Evolutionary conservation across 2,113 vertebrate genomes (phyloP).

Genomic region (western clawed frog (Xenopus tropicalis)): UCB_Xtro_10.0 CM004443.2:81116501-81117000

Average conservation of each 20-base stretch:
- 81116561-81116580: not conserved
- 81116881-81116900: not conserved
- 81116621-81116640: not conserved
- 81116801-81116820: slow-evolving; percentile 52
- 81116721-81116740: slow-evolving; percentile 53
- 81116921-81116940: not conserved
- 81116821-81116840: not conserved
- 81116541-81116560: no score
- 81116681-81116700: slow-evolving; percentile 68
- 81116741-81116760: slow-evolving; percentile 60
- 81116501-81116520: no score
- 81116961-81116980: not conserved
- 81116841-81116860: not conserved
- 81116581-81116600: not conserved
- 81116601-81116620: not conserved
- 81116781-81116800: slow-evolving; percentile 60
- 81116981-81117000: not conserved
- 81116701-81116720: slow-evolving; percentile 63
- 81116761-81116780: slow-evolving; percentile 54
- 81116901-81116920: not conserved
- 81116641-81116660: not conserved
- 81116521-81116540: no score
- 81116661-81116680: slow-evolving; percentile 56
- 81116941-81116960: not conserved
- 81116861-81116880: not conserved